Conservation (phyloP, 2,797 vertebrate species). For the Pseudochirops cupreus region DNA sequence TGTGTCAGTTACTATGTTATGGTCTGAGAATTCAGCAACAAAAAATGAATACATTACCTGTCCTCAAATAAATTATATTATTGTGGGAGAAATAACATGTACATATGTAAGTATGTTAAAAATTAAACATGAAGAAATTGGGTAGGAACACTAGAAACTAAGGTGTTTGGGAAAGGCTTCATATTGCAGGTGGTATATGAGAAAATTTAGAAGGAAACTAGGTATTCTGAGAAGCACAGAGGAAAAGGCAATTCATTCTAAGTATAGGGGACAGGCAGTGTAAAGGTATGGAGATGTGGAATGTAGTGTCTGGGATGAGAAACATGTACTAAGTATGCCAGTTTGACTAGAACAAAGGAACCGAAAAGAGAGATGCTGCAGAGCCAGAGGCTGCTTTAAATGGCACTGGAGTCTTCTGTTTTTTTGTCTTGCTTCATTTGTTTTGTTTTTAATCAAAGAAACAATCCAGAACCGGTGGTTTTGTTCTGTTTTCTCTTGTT, state of each 20-base stretch:
- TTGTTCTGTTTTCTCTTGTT: too few relatives aligned
- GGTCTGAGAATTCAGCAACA: background rate
- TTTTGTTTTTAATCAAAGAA: background rate
- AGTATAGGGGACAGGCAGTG: background rate
- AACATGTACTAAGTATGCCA: background rate
- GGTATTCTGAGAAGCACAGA: background rate
- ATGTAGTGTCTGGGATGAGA: background rate
- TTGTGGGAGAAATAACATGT: background rate
- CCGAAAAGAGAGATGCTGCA: background rate
- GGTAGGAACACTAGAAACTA: background rate
- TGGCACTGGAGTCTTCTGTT: background rate
- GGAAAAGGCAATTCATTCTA: background rate
- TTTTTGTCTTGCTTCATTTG: background rate
- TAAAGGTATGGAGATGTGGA: background rate
- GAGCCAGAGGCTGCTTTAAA: background rate
- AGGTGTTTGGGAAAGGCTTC: background rate
- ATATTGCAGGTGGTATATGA: background rate
- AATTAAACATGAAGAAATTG: background rate
- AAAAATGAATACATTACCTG: background rate
- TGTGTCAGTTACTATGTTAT: background rate
- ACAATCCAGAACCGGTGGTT: background rate
- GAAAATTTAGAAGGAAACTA: background rate
- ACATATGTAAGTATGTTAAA: background rate
- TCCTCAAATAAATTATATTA: background rate
- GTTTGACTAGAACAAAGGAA: background rate